Evolutionary conservation across 2,888 invertebrate genomes (phyloP).

Genomic region (Heliconius sara): DNA sequence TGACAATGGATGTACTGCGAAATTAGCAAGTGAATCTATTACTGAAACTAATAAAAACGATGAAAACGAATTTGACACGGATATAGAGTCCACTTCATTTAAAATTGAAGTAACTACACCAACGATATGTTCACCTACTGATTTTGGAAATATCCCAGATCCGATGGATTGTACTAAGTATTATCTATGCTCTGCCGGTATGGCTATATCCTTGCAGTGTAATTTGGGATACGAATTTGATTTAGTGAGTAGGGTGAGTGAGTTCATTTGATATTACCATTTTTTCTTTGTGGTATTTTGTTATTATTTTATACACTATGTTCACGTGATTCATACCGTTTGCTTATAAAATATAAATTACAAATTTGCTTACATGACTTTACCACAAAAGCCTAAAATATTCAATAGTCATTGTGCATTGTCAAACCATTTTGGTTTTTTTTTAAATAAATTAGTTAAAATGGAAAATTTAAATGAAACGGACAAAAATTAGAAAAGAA

Average conservation of each 20-base stretch:
- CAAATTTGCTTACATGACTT: too few relatives aligned
- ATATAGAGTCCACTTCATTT: not conserved
- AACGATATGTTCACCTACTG: constrained; percentile 6
- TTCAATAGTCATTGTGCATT: too few relatives aligned
- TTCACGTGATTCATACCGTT: too few relatives aligned
- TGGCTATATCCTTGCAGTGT: not conserved
- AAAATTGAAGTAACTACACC: constrained; percentile 1
- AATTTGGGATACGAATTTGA: constrained; percentile 1
- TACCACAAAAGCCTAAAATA: too few relatives aligned
- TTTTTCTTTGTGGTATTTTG: too few relatives aligned
- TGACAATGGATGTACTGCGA: constrained; percentile 18
- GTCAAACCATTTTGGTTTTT: too few relatives aligned
- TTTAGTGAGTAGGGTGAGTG: constrained; percentile 45
- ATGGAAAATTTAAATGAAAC: too few relatives aligned
- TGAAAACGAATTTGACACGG: not conserved
- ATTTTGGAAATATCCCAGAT: constrained; percentile 2
- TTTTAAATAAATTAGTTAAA: too few relatives aligned
- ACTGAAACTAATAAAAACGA: not conserved
- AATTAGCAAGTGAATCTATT: not conserved
- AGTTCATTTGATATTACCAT: too few relatives aligned
- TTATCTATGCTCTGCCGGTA: constrained; percentile 13
- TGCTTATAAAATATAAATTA: too few relatives aligned
- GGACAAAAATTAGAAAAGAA: too few relatives aligned
- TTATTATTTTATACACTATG: too few relatives aligned
- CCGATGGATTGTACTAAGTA: constrained; percentile 10